Base-by-base conservation (phyloP, 2,888 invertebrate species). In the Ormyrus nitidulus region DNA sequence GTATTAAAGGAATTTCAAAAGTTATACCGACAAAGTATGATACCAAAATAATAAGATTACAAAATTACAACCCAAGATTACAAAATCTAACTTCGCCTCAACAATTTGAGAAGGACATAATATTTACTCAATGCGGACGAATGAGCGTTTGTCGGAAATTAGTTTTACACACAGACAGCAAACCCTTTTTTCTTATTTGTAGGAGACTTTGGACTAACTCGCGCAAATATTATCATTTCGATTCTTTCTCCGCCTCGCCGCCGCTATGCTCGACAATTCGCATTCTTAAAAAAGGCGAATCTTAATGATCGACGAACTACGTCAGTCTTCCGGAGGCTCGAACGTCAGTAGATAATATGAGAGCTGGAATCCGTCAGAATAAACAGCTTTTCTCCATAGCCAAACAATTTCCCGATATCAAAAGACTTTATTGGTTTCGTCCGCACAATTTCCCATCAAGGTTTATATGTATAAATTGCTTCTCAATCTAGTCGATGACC, bases 171-270 rank as follows among this genome's bases (percentile, higher is more conserved):
- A 4, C 34, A 34, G 34, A 34, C 34, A 34, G 4, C 34, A 34
- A 34, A 34, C 34, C 3, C 3, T 49, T 7, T 54, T 74, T 65
- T 65, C 56, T n/a, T 62, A 34, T 74, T 74, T 74, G 54, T 54
- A 19, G 54, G 19, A 62, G 48, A 74, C 71, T 56, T 48, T 58
- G 61, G 49, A 59, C 73, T 54, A 62, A 46, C 62, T 46, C 44
- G 7, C 19, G 56, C n/a, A 64, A 74, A 74, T 74, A 74, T 74
- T 74, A 48, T 74, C 65, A 11, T 74, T 54, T 19, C 61, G 51
- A 1, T 34, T 5, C 48, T 51, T 10, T 11, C 10, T 7, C 59
- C 51, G 19, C 64, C 2, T 49, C 34, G 48, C 44, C 3, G 10
- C 51, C 11, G 19, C 19, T 19, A 1, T 46, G n/a, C 34, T 34